These are phyloP conservation scores for Rhinoraja longicauda DNA, from an alignment of 2,797 vertebrate species.

Conservation along the genomic window DNA sequence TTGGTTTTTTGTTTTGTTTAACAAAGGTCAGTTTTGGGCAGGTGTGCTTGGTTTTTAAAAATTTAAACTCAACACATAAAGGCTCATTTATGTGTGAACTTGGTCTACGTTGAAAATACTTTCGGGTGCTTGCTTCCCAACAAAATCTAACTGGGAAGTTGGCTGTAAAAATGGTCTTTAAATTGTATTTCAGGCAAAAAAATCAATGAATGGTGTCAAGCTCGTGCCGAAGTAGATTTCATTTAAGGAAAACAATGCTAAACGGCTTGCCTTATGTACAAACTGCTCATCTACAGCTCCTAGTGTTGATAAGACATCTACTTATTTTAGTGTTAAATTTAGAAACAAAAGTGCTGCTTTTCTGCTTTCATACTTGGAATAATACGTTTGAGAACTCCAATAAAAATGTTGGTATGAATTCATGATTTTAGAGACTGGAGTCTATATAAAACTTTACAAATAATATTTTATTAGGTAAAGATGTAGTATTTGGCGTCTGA, in stretches of 20 bases:
- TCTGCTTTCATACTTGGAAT: background rate
- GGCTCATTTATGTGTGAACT: background rate
- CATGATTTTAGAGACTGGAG: background rate
- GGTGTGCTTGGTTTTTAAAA: background rate
- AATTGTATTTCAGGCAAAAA: background rate
- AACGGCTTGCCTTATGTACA: background rate
- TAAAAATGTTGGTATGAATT: background rate
- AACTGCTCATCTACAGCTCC: background rate
- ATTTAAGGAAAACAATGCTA: background rate
- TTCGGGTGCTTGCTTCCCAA: background rate
- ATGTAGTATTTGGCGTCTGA: background rate
- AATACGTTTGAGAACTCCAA: background rate
- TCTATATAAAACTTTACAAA: background rate
- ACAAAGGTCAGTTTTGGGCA: background rate
- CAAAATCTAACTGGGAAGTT: background rate
- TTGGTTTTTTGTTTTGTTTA: background rate
- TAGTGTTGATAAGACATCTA: background rate
- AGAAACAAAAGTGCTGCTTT: background rate
- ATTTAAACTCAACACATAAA: background rate
- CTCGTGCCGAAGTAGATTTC: slow-evolving; percentile 1
- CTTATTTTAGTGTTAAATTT: background rate
- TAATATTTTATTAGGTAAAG: background rate
- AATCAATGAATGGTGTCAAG: background rate
- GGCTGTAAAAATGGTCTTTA: background rate
- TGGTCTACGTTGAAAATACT: background rate